A percentile compares a stretch with the other conserved stretches of the same genome.
Conservation (phyloP, 2,113 vertebrate genomes). For the Stigmatopora argus region DNA sequence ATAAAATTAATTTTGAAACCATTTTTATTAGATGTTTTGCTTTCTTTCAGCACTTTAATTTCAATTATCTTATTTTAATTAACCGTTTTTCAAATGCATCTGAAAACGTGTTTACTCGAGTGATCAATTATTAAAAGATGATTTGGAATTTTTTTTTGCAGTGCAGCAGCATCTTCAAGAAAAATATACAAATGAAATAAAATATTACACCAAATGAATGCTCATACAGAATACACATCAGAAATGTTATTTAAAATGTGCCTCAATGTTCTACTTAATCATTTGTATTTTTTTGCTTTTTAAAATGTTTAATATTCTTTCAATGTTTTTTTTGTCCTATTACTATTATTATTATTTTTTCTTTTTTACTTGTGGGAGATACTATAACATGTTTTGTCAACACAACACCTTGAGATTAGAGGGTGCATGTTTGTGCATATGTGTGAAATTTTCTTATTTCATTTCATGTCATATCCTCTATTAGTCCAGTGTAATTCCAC, state of each 20-base stretch:
- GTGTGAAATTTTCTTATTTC: constrained; percentile 1
- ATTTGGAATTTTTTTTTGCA: background rate
- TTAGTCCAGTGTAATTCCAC: background rate
- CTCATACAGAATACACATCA: background rate
- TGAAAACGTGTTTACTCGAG: constrained; percentile 3
- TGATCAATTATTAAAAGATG: background rate
- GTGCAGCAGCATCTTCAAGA: background rate
- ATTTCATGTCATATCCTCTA: background rate
- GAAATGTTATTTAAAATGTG: constrained; percentile 7
- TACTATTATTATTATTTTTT: no score
- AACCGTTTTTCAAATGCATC: background rate
- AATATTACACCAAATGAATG: background rate
- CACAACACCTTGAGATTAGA: no score
- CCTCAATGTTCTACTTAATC: constrained; percentile 51
- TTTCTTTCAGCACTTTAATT: constrained; percentile 43
- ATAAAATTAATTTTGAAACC: constrained; percentile 25
- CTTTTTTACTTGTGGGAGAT: no score
- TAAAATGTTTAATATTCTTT: constrained; percentile 8
- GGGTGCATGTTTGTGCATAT: background rate
- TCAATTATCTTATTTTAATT: no score
- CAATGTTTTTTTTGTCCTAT: background rate
- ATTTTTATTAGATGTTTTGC: constrained; percentile 9
- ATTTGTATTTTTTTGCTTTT: constrained; percentile 12
- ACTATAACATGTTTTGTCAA: no score
- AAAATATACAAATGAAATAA: background rate